These are phyloP conservation scores for Littorina saxatilis DNA, from an alignment of 1,140 invertebrate species.

Conservation along the genomic window DNA sequence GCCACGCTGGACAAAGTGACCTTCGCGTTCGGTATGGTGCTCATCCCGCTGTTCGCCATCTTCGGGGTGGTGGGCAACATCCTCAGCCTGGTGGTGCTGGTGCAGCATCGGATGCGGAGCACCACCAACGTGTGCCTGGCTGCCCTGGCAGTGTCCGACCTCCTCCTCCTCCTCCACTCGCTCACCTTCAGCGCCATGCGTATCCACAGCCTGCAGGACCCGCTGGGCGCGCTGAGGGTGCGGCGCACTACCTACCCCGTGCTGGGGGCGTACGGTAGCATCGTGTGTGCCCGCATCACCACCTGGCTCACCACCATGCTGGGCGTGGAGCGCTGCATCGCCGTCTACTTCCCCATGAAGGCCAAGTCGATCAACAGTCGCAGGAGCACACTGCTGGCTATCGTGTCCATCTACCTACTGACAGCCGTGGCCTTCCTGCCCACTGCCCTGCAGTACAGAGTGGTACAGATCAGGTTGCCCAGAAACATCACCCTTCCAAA, in stretches of 20 bases:
- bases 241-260: constrained; percentile 58
- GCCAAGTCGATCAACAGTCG: constrained; percentile 61
- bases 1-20: constrained; percentile 41
- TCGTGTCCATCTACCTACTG: constrained; percentile 57
- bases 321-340: constrained; percentile 65
- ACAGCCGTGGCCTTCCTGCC: constrained; percentile 64
- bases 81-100: constrained; percentile 59
- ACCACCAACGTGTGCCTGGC: constrained; percentile 62
- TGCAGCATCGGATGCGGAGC: constrained; percentile 61
- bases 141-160: constrained; percentile 63
- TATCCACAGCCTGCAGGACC: constrained; percentile 51
- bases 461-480: constrained; percentile 28
- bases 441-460: constrained; percentile 60
- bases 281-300: constrained; percentile 65
- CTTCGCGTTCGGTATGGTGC: constrained; percentile 57
- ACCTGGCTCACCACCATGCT: constrained; percentile 63
- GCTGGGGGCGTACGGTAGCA: constrained; percentile 63
- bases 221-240: constrained; percentile 46
- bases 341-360: constrained; percentile 66
- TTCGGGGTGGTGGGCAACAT: constrained; percentile 66
- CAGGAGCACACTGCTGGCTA: constrained; percentile 51
- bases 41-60: constrained; percentile 54
- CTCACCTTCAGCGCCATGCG: constrained; percentile 57
- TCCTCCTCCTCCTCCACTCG: constrained; percentile 63
- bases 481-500: constrained; percentile 42